phyloP scores from a whole-genome alignment of 37 sponge, comb jelly and placozoan species.

The Chondrosia reniformis region DNA sequence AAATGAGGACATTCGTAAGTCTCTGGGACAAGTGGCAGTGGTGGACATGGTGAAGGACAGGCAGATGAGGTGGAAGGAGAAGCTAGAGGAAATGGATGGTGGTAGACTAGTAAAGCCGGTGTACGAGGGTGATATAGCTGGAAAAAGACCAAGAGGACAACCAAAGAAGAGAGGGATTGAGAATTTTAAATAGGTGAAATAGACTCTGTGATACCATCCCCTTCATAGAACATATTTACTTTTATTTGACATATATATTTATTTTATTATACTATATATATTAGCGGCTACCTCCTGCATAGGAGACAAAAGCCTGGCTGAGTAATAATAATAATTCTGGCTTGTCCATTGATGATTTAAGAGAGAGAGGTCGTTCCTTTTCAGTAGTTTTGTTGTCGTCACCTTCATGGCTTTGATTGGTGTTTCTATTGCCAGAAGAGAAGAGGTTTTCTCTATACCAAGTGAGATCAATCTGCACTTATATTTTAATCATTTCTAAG shows the following conservation, averaged over 20 bases:
- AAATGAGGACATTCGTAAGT: not conserved
- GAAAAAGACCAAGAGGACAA: not conserved
- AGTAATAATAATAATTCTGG: not conserved
- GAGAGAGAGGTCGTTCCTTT: too few species aligned
- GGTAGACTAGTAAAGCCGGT: not conserved
- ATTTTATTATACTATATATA: too few species aligned
- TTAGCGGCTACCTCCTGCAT: constrained; percentile 6
- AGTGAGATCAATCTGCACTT: too few species aligned
- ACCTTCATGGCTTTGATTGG: too few species aligned
- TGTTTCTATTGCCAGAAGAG: too few species aligned
- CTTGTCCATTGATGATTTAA: too few species aligned
- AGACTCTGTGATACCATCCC: not conserved
- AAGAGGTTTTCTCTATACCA: too few species aligned
- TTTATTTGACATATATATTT: too few species aligned
- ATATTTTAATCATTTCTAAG: too few species aligned
- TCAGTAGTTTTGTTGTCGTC: too few species aligned
- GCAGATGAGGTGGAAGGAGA: constrained; percentile 2
- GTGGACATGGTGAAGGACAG: not conserved
- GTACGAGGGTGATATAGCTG: not conserved
- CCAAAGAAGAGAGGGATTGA: not conserved
- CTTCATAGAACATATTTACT: too few species aligned
- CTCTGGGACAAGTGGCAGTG: constrained; percentile 3
- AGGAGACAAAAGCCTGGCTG: constrained; percentile 2
- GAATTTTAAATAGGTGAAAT: not conserved
- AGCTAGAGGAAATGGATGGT: constrained; percentile 2